phyloP scores from a whole-genome alignment of 2,888 invertebrate genomes.

The Pristionchus mayeri region DNA sequence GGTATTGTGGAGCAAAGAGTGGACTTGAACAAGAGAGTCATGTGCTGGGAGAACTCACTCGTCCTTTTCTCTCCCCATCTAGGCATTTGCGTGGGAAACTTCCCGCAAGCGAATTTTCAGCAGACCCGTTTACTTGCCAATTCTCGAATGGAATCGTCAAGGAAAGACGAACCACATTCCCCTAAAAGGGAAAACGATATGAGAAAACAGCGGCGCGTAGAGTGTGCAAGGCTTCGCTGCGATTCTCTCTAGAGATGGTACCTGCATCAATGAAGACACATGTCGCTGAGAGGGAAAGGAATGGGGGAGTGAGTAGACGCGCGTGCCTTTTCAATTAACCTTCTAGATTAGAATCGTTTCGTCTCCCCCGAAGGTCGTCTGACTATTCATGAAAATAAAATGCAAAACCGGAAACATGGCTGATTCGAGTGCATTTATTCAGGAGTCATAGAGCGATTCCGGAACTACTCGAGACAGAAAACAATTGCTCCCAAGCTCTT shows the following conservation, averaged over 20 bases:
- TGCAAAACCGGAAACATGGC: background rate
- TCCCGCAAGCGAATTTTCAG: background rate
- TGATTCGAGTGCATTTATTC: background rate
- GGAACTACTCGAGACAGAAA: background rate
- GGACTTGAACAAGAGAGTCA: background rate
- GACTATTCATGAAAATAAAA: background rate
- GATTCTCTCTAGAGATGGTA: background rate
- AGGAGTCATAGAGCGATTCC: background rate
- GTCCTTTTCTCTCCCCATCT: conserved; percentile 15
- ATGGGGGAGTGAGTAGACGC: background rate
- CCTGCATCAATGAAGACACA: background rate
- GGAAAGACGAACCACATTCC: conserved; percentile 3
- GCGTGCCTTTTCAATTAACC: conserved; percentile 13
- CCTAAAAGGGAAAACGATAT: background rate
- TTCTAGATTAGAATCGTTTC: conserved; percentile 32
- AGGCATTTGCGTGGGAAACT: conserved; percentile 7
- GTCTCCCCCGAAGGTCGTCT: too few relatives aligned
- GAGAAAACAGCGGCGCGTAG: background rate
- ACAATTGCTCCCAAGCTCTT: background rate
- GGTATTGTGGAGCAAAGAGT: background rate
- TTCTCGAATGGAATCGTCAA: conserved; percentile 12
- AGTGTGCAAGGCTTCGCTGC: background rate
- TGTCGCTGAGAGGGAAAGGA: background rate
- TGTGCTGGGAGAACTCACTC: background rate
- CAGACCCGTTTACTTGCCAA: background rate